phyloP scores from a whole-genome alignment of 2,797 vertebrate genomes.

The Merluccius polli region DNA sequence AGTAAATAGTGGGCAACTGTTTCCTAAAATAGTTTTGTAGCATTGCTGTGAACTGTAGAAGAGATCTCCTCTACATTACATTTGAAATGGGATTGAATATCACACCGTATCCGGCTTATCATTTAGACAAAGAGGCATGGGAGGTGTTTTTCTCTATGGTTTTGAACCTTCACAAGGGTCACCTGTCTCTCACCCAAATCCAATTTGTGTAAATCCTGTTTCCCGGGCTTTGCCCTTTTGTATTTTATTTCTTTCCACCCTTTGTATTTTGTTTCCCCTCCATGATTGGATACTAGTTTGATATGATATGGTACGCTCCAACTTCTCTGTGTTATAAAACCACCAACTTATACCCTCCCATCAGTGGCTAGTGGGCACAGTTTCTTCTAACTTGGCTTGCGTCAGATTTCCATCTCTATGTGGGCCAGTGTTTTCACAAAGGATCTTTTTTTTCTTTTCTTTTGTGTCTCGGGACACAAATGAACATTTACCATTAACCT shows the following conservation, averaged over 20 bases:
- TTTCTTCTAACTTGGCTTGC: background rate
- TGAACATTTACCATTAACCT: too few relatives aligned
- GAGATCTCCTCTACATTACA: too few relatives aligned
- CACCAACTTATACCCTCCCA: slow-evolving; percentile 2
- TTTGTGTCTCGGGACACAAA: too few relatives aligned
- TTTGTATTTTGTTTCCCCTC: slow-evolving; percentile 20
- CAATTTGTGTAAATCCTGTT: slow-evolving; percentile 55
- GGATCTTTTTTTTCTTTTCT: too few relatives aligned
- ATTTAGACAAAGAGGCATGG: background rate
- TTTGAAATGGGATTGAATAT: too few relatives aligned
- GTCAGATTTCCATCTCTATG: too few relatives aligned
- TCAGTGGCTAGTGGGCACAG: background rate
- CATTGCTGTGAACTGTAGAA: too few relatives aligned
- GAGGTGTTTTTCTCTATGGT: slow-evolving; percentile 23
- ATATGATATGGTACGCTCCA: slow-evolving; percentile 37
- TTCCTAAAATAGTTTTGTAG: too few relatives aligned
- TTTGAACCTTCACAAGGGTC: slow-evolving; percentile 35
- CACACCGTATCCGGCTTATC: background rate
- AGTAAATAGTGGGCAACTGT: too few relatives aligned
- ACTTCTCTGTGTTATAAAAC: background rate
- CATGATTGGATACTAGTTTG: slow-evolving; percentile 46
- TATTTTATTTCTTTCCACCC: too few relatives aligned
- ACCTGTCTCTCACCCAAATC: slow-evolving; percentile 46
- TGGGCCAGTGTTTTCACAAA: too few relatives aligned
- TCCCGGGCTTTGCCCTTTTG: slow-evolving; percentile 30